Evolutionary conservation across 1,140 invertebrate species (phyloP).

Genomic region (Spodoptera litura): DNA sequence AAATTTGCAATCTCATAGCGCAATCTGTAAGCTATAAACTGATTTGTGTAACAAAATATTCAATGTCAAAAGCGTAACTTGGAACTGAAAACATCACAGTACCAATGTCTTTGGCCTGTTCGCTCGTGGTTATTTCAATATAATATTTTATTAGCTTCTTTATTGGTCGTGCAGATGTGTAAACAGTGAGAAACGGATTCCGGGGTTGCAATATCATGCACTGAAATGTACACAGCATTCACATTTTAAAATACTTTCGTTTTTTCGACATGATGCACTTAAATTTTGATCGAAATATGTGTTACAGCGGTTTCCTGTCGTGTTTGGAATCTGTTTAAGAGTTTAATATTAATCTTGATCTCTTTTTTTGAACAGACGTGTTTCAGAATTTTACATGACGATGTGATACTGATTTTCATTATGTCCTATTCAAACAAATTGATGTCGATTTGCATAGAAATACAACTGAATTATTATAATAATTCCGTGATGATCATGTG

Average conservation of each 20-base stretch:
- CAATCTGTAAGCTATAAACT: slow-evolving; percentile 22
- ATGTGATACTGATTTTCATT: too few relatives aligned
- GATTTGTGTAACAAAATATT: slow-evolving; percentile 1
- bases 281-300: slow-evolving; percentile 47
- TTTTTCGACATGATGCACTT: slow-evolving; percentile 52
- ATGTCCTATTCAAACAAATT: too few relatives aligned
- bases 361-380: too few relatives aligned
- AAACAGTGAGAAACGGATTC: slow-evolving; percentile 71
- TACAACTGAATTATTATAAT: too few relatives aligned
- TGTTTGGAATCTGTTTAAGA: neutral
- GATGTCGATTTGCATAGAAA: neutral
- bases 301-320: slow-evolving; percentile 34
- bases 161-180: slow-evolving; percentile 73
- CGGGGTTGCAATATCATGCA: slow-evolving; percentile 55
- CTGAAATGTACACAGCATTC: slow-evolving; percentile 37
- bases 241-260: slow-evolving; percentile 39
- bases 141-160: slow-evolving; percentile 72
- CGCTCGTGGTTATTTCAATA: slow-evolving; percentile 64
- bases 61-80: slow-evolving; percentile 20
- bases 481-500: too few relatives aligned
- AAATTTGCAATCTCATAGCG: neutral
- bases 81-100: slow-evolving; percentile 15
- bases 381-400: too few relatives aligned
- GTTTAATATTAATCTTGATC: neutral
- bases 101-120: slow-evolving; percentile 47